phyloP scores from a whole-genome alignment of 2,888 invertebrate genomes.

The Phoenoteleia sp. region DNA sequence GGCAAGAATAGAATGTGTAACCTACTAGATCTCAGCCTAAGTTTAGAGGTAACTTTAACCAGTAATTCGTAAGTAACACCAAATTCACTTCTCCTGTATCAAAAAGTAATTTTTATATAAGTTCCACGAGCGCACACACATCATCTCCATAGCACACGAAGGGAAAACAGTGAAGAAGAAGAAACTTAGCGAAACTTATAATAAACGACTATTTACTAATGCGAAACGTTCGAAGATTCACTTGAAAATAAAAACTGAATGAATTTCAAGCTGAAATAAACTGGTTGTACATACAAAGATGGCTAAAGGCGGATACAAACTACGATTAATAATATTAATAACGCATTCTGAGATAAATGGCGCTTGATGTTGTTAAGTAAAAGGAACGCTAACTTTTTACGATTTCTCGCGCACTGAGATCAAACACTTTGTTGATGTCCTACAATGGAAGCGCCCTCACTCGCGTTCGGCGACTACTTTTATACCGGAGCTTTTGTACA shows the following conservation, averaged over 20 bases:
- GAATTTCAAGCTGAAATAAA: conserved; percentile 25
- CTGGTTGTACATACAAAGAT: conserved; percentile 82
- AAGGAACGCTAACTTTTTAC: conserved; percentile 78
- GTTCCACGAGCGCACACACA: conserved; percentile 84
- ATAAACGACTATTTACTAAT: conserved; percentile 73
- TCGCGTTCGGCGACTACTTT: conserved; percentile 40
- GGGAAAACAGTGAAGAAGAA: neutral
- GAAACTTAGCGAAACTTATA: conserved; percentile 81
- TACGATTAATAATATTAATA: conserved; percentile 79
- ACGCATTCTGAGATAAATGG: conserved; percentile 82
- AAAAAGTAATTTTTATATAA: conserved; percentile 85
- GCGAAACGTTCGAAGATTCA: conserved; percentile 60
- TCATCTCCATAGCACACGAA: conserved; percentile 84
- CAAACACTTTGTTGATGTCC: conserved; percentile 54
- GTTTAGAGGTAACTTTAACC: conserved; percentile 79
- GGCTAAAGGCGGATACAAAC: conserved; percentile 27
- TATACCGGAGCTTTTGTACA: conserved; percentile 26
- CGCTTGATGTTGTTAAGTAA: conserved; percentile 84
- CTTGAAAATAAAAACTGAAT: conserved; percentile 1
- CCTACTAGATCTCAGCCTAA: conserved; percentile 85
- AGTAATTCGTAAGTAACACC: conserved; percentile 85
- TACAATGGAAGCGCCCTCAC: conserved; percentile 37
- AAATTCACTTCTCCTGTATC: conserved; percentile 84
- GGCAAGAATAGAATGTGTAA: conserved; percentile 84
- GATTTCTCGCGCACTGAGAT: conserved; percentile 53